A percentile compares a stretch with the other conserved stretches of the same genome.
phyloP scores from a whole-genome alignment of 2,113 vertebrate genomes.

The Semicossyphus pulcher region DNA sequence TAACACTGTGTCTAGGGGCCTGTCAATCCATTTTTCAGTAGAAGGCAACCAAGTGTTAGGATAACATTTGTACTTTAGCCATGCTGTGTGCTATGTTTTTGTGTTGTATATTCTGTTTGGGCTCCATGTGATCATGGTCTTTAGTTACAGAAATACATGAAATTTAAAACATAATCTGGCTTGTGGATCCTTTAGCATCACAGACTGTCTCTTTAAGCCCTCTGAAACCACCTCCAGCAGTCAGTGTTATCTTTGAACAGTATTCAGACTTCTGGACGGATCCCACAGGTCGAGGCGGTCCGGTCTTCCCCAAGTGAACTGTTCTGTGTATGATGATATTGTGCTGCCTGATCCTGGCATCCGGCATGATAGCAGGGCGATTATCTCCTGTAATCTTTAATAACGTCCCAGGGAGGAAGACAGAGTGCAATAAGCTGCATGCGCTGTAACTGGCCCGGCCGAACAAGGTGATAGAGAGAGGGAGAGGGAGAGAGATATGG shows the following conservation, averaged over 20 bases:
- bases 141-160: too few species aligned
- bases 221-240: neutral
- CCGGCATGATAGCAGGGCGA: constrained; percentile 51
- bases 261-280: constrained; percentile 23
- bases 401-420: constrained; percentile 65
- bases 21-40: too few species aligned
- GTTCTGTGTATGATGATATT: constrained; percentile 46
- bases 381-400: constrained; percentile 80
- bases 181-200: neutral
- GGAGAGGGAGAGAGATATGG: neutral
- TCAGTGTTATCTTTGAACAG: constrained; percentile 42
- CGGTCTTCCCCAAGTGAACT: constrained; percentile 36
- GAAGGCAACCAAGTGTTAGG: too few species aligned
- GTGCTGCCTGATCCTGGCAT: constrained; percentile 43
- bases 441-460: constrained; percentile 26
- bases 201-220: constrained; percentile 12
- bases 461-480: constrained; percentile 2
- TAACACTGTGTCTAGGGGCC: too few species aligned
- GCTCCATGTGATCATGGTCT: too few species aligned
- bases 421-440: constrained; percentile 64
- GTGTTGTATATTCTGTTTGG: too few species aligned
- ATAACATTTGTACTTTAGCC: too few species aligned
- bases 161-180: too few species aligned
- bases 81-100: too few species aligned
- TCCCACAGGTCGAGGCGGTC: constrained; percentile 8